These are phyloP conservation scores for Meganola albula DNA, from an alignment of 2,888 invertebrate genomes.

Conservation along the genomic window DNA sequence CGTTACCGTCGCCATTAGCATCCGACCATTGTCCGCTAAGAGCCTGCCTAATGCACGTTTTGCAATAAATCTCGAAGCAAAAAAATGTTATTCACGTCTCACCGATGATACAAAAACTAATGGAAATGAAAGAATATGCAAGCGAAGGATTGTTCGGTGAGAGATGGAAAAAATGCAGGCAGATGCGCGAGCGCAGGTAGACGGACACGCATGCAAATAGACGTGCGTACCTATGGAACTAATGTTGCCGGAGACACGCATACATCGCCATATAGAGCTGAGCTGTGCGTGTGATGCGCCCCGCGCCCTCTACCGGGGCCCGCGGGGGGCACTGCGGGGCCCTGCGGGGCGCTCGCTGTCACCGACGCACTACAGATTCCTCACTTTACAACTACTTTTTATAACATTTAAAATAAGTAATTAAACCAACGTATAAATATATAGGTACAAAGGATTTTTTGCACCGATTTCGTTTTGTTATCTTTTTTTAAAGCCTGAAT, in stretches of 20 bases:
- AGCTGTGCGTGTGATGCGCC: too few species aligned
- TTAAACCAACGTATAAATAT: too few species aligned
- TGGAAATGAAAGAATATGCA: constrained; percentile 50
- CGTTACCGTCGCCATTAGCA: constrained; percentile 15
- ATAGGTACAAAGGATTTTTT: too few species aligned
- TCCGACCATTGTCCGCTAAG: constrained; percentile 17
- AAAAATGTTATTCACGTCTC: constrained; percentile 43
- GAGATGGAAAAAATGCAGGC: constrained; percentile 33
- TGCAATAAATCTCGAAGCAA: constrained; percentile 50
- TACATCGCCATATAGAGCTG: not conserved
- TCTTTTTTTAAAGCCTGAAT: too few species aligned
- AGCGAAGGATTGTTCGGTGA: constrained; percentile 40
- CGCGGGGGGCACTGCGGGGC: too few species aligned
- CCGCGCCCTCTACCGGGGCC: not conserved
- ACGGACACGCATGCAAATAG: constrained; percentile 42
- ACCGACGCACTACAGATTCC: too few species aligned
- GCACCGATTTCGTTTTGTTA: too few species aligned
- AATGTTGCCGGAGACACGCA: not conserved
- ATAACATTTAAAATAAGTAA: too few species aligned
- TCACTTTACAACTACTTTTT: too few species aligned
- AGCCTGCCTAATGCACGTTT: constrained; percentile 23
- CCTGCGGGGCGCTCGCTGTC: too few species aligned
- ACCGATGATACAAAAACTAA: constrained; percentile 33
- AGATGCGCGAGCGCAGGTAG: constrained; percentile 54
- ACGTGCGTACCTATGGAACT: too few species aligned